Base-by-base conservation (phyloP, 2,888 invertebrate genomes). In the Calliscelio sp. region DNA sequence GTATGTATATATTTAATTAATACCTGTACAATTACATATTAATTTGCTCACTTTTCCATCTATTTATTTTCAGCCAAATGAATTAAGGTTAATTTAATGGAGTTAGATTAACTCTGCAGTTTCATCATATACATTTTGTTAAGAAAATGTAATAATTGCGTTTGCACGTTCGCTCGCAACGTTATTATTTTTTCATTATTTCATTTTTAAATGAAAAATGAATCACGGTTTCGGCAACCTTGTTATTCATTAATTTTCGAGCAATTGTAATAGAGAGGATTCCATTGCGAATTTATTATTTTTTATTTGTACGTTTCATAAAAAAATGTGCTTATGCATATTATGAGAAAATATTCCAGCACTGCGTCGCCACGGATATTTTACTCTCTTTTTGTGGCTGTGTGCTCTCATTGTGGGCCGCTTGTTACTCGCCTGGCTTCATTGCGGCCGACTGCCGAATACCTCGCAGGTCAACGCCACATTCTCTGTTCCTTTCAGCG, bases 371-470 rank as follows among this genome's bases (percentile, higher is more conserved):
- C 25, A 14, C 11, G 0, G 7, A 46, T 20, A 20, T 51, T 66
- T 16, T 41, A 14, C 24, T 20, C 70, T 55, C 44, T 55, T 70
- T n/a, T n/a, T n/a, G n/a, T 70, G 2, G 41, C n/a, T 38, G 53
- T 28, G 28, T 70, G 41, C 28, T 55, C 70, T 44, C 28, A 55
- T 55, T 70, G 41, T 55, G 53, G 16, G 55, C n/a, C 18, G 22
- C 28, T 53, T 68, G 35, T 53, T 70, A 20, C 44, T 28, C 44
- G 70, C 44, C 41, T n/a, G n/a, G 28, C 57, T 57, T 70, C 70
- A 57, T 70, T 57, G 70, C 57, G 44, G 70, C 6, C 22, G 28
- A 44, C 70, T 70, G 24, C 70, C 55, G 68, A 68, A 55, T 55
- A 68, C 55, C 68, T 68, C 18, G 41, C 25, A 68, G 53, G 25